A percentile compares a stretch with the other conserved stretches of the same genome.
Conservation (phyloP, 2,888 invertebrate species). For the Cheilosia vulpina region DNA sequence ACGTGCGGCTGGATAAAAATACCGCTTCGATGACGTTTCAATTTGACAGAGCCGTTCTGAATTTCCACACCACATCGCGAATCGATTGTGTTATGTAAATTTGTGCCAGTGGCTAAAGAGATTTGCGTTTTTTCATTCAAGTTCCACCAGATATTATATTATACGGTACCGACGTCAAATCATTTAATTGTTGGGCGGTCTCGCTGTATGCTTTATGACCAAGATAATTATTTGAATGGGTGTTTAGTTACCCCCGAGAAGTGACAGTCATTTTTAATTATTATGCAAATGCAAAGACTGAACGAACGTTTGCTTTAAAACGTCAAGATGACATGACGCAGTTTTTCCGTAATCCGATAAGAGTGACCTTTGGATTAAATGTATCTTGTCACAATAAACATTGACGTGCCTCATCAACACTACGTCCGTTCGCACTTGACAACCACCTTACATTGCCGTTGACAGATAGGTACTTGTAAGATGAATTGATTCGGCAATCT, state of each 20-base stretch:
- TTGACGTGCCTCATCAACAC: slow-evolving; percentile 16
- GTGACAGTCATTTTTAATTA: slow-evolving; percentile 5
- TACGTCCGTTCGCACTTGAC: slow-evolving; percentile 26
- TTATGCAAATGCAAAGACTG: slow-evolving; percentile 7
- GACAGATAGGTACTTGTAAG: slow-evolving; percentile 12
- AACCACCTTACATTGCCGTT: slow-evolving; percentile 38
- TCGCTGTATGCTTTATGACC: slow-evolving; percentile 24
- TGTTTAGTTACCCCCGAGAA: slow-evolving; percentile 30
- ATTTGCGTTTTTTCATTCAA: slow-evolving; percentile 4
- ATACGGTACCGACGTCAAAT: slow-evolving; percentile 28
- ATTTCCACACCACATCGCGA: slow-evolving; percentile 31
- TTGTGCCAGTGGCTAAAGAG: neutral
- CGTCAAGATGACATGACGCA: slow-evolving; percentile 8
- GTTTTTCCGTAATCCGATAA: neutral
- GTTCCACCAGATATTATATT: slow-evolving; percentile 1
- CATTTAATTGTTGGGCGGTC: slow-evolving; percentile 38
- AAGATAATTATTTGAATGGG: slow-evolving; percentile 42
- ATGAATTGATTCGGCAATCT: slow-evolving; percentile 40
- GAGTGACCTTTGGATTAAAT: neutral
- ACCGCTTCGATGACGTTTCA: slow-evolving; percentile 23
- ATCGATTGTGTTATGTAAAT: slow-evolving; percentile 50
- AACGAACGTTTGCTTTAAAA: neutral
- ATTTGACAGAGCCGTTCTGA: slow-evolving; percentile 30
- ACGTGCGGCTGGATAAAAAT: slow-evolving; percentile 5
- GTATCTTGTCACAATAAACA: slow-evolving; percentile 4